These are phyloP conservation scores for Zygaena filipendulae DNA, from an alignment of 2,888 invertebrate genomes.

Conservation along the genomic window DNA sequence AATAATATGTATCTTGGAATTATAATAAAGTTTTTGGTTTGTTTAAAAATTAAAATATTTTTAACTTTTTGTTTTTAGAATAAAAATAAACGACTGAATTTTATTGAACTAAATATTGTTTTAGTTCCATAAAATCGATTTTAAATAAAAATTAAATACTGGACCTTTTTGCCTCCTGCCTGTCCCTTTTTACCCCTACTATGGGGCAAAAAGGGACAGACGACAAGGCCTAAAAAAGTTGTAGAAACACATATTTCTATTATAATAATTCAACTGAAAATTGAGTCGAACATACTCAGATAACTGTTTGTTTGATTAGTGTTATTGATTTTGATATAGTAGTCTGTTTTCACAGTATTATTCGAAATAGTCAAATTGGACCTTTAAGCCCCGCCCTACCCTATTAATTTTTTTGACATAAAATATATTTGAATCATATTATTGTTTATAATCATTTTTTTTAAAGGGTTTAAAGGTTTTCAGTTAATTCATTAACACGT, in stretches of 20 bases:
- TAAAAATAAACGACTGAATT: background rate
- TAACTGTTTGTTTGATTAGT: conserved; percentile 3
- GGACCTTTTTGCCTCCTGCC: conserved; percentile 5
- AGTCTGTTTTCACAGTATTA: background rate
- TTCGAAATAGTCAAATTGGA: background rate
- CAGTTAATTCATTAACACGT: no score
- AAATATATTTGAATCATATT: no score
- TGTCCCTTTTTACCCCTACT: conserved; percentile 6
- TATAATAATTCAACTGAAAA: conserved; percentile 4
- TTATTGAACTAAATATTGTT: background rate
- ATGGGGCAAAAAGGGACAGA: conserved; percentile 5
- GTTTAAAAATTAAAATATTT: background rate
- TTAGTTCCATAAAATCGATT: background rate
- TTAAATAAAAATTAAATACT: conserved; percentile 1
- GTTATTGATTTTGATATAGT: background rate
- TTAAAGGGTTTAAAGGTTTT: no score
- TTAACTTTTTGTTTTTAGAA: background rate
- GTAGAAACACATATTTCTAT: conserved; percentile 7
- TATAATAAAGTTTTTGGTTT: background rate
- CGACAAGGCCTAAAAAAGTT: conserved; percentile 3
- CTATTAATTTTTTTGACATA: no score
- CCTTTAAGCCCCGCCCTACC: no score
- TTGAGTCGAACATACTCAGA: conserved; percentile 3
- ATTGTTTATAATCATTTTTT: no score
- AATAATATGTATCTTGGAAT: background rate